These are phyloP conservation scores for Turnix velox DNA, from an alignment of 2,113 vertebrate genomes.

Conservation along the genomic window DNA sequence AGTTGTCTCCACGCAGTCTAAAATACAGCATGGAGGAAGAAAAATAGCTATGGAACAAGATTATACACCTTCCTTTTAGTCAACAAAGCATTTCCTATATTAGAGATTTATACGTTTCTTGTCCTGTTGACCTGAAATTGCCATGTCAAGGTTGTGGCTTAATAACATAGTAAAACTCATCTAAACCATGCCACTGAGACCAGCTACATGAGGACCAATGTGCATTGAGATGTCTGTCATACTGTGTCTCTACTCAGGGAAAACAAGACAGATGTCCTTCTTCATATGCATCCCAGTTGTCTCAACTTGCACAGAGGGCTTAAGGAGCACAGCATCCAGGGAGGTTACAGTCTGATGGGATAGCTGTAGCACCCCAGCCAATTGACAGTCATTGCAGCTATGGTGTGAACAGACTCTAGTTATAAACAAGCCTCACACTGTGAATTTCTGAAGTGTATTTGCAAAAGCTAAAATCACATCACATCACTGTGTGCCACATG, in stretches of 20 bases:
- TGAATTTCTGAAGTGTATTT: neutral
- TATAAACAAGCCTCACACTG: neutral
- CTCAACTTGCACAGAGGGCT: neutral
- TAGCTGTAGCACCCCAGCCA: neutral
- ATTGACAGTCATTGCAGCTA: neutral
- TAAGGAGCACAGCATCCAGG: neutral
- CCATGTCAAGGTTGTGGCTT: neutral
- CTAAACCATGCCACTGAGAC: neutral
- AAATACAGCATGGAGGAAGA: neutral
- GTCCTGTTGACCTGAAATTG: neutral
- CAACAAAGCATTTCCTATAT: neutral
- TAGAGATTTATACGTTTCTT: neutral
- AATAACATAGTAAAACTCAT: neutral
- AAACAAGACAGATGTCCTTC: fast-evolving
- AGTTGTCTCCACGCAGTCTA: neutral
- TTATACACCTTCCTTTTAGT: neutral
- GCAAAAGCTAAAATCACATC: neutral
- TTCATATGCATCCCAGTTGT: neutral
- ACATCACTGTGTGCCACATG: neutral
- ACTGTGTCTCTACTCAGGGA: neutral
- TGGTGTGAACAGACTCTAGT: neutral
- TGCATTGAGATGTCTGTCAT: neutral
- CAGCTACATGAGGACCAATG: neutral
- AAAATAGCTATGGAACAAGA: neutral
- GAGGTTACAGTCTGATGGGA: neutral